Conservation (phyloP, 2,888 invertebrate species). For the Zelleria hepariella region DNA sequence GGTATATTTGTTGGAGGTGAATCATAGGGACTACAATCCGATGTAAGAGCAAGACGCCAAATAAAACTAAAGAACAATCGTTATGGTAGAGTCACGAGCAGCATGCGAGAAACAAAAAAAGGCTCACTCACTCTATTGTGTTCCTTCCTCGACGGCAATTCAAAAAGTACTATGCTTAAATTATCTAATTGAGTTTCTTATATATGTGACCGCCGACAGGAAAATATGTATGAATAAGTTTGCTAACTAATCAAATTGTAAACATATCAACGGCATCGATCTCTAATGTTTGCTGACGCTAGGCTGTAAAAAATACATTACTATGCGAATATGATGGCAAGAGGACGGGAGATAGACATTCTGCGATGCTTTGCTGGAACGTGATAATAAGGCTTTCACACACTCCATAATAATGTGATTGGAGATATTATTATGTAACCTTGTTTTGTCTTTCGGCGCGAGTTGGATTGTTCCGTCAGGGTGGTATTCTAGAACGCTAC, state of each 20-base stretch:
- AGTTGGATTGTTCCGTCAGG: too few species aligned
- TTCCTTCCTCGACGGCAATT: background rate
- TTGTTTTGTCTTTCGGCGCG: too few species aligned
- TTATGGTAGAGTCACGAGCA: background rate
- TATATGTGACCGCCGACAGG: background rate
- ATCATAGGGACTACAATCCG: too few species aligned
- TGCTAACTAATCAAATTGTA: slow-evolving; percentile 3
- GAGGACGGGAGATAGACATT: background rate
- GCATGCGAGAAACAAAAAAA: background rate
- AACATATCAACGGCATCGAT: slow-evolving; percentile 1
- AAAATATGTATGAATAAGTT: slow-evolving; percentile 2
- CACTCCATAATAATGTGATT: too few species aligned
- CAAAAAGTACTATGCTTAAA: background rate
- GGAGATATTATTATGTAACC: too few species aligned
- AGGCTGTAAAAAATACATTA: background rate
- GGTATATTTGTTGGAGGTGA: too few species aligned
- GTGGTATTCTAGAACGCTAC: too few species aligned
- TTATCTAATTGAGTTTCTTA: background rate
- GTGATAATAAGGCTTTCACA: background rate
- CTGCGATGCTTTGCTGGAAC: background rate
- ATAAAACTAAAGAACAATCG: background rate
- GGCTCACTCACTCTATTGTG: background rate
- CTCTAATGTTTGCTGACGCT: slow-evolving; percentile 4
- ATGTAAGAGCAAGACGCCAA: too few species aligned
- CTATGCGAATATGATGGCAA: background rate